These are phyloP conservation scores for Drosophila micromelanica DNA, from an alignment of 1,140 invertebrate species.

Conservation along the genomic window DNA sequence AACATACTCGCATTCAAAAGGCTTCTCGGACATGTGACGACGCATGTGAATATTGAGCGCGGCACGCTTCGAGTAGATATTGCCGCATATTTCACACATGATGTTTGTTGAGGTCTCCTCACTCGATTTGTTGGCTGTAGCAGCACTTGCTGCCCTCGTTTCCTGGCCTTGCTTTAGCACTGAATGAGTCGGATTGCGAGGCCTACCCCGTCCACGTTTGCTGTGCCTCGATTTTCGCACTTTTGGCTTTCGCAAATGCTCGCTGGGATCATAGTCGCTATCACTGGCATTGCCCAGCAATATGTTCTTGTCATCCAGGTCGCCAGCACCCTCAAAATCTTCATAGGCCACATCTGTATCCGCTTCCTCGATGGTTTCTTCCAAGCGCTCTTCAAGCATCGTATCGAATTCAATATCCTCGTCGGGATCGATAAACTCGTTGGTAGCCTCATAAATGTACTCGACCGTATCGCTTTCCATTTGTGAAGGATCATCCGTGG, in stretches of 20 bases:
- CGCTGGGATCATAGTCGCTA: conserved; percentile 64
- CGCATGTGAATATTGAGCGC: conserved; percentile 80
- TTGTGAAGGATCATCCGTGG: conserved; percentile 52
- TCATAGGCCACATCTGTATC: conserved; percentile 45
- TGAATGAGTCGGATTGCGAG: conserved; percentile 38
- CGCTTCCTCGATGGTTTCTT: conserved; percentile 50
- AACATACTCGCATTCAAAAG: conserved; percentile 79
- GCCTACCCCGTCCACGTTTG: conserved; percentile 63
- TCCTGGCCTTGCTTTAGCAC: conserved; percentile 17
- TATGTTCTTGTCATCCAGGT: conserved; percentile 54
- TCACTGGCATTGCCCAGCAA: conserved; percentile 53
- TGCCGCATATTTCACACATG: conserved; percentile 81
- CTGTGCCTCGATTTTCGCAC: conserved; percentile 41
- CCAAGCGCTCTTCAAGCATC: conserved; percentile 63
- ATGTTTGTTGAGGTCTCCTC: conserved; percentile 70
- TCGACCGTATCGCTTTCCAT: conserved; percentile 58
- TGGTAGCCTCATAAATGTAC: conserved; percentile 69
- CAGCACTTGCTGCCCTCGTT: conserved; percentile 18
- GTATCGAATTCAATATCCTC: conserved; percentile 72
- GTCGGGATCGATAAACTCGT: conserved; percentile 71
- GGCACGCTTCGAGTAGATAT: conserved; percentile 76
- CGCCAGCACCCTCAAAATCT: conserved; percentile 40
- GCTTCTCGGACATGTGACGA: conserved; percentile 76
- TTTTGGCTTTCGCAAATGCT: conserved; percentile 50
- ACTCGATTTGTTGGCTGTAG: conserved; percentile 21